These are phyloP conservation scores for Nyctalus aviator DNA, from an alignment of 2,797 vertebrate genomes.

Conservation along the genomic window DNA sequence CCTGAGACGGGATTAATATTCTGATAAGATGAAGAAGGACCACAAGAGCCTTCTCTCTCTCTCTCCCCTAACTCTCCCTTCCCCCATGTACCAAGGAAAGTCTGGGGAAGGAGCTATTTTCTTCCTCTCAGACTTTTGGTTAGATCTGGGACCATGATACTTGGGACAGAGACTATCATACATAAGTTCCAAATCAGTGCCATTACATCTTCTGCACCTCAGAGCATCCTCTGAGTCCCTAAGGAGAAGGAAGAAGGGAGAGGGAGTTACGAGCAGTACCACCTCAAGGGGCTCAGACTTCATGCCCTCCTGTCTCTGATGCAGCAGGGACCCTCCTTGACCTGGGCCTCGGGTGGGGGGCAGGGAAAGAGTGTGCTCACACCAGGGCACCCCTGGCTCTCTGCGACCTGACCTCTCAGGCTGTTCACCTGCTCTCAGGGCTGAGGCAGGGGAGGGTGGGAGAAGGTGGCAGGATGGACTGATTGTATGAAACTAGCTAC, in stretches of 20 bases:
- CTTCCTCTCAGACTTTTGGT: neutral
- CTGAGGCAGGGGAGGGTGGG: neutral
- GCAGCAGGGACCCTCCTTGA: neutral
- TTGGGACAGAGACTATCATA: neutral
- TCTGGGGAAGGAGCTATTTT: neutral
- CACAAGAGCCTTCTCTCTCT: too few species aligned
- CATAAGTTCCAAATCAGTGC: neutral
- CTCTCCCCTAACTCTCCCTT: too few species aligned
- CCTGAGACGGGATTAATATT: too few species aligned
- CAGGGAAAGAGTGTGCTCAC: neutral
- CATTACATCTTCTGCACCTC: neutral
- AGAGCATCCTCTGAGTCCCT: neutral
- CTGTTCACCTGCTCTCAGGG: neutral
- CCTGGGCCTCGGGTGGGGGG: fast-evolving
- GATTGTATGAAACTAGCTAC: neutral
- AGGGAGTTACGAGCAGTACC: too few species aligned
- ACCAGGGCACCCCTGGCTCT: neutral
- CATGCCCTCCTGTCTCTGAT: neutral
- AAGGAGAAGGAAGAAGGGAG: neutral
- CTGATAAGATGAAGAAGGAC: too few species aligned
- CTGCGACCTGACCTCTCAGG: neutral
- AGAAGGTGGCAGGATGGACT: neutral
- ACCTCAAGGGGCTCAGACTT: fast-evolving
- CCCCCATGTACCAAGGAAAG: too few species aligned
- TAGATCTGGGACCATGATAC: neutral